Evolutionary conservation across 2,888 invertebrate genomes (phyloP).

Genomic region (Boloria selene): DNA sequence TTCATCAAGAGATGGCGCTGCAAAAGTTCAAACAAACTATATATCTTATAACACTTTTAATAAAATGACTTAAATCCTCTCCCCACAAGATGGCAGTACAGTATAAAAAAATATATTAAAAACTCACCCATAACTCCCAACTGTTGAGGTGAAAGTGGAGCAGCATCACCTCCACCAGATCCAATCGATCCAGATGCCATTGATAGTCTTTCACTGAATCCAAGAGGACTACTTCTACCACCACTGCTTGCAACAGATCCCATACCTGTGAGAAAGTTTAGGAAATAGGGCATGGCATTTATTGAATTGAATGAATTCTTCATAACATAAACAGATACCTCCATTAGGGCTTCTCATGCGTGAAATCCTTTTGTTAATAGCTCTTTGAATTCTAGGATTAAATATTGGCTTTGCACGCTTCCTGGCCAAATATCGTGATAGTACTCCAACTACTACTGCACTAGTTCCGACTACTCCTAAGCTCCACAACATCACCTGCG

Average conservation of each 20-base stretch:
- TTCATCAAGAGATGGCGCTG: conserved; percentile 63
- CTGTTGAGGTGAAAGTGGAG: conserved; percentile 91
- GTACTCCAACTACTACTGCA: conserved; percentile 89
- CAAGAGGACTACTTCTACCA: conserved; percentile 83
- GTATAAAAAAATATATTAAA: conserved; percentile 5
- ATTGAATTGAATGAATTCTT: too few species aligned
- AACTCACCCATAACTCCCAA: conserved; percentile 94
- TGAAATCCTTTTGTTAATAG: conserved; percentile 83
- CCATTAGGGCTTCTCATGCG: conserved; percentile 88
- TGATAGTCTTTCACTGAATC: conserved; percentile 85
- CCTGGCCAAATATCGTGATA: conserved; percentile 90
- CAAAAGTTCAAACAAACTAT: conserved; percentile 43
- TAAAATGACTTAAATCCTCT: conserved; percentile 32
- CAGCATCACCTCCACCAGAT: conserved; percentile 80
- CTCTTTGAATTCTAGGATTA: conserved; percentile 81
- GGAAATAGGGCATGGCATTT: too few species aligned
- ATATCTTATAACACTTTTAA: neutral
- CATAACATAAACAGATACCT: conserved; percentile 48
- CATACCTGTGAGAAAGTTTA: conserved; percentile 65
- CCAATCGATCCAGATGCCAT: conserved; percentile 86
- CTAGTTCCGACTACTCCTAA: conserved; percentile 87
- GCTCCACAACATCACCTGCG: conserved; percentile 87
- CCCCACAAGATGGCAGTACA: conserved; percentile 47
- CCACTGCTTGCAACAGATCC: conserved; percentile 86
- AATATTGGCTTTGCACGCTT: conserved; percentile 85